phyloP scores from a whole-genome alignment of 2,797 vertebrate genomes.

The Sphenodon punctatus region DNA sequence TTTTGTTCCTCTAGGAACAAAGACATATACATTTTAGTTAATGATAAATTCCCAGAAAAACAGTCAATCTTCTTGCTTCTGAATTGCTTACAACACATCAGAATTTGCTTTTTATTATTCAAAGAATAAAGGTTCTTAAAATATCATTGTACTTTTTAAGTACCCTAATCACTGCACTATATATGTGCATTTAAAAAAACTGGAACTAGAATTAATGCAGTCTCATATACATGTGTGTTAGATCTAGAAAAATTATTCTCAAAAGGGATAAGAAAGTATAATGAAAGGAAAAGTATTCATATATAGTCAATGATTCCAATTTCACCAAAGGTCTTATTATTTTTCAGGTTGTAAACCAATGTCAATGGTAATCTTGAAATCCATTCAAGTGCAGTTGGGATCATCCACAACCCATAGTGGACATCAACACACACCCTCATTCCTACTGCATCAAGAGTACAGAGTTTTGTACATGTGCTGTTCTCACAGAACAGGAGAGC shows the following conservation, averaged over 20 bases:
- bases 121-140: neutral
- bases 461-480: neutral
- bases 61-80: neutral
- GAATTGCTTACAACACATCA: neutral
- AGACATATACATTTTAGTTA: neutral
- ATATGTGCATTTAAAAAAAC: neutral
- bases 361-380: neutral
- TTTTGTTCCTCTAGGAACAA: fast-evolving
- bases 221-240: too few species aligned
- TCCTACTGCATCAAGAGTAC: neutral
- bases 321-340: fast-evolving
- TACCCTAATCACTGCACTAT: too few species aligned
- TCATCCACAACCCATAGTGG: neutral
- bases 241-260: too few species aligned
- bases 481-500: neutral
- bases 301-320: neutral
- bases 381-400: neutral
- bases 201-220: neutral
- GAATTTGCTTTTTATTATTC: too few species aligned
- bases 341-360: neutral
- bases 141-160: neutral
- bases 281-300: neutral
- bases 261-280: neutral
- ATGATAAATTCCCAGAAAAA: neutral
- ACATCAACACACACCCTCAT: neutral